A percentile compares a stretch with the other conserved stretches of the same genome.
Conservation (phyloP, 2,888 invertebrate species). For the Julus scanicus region DNA sequence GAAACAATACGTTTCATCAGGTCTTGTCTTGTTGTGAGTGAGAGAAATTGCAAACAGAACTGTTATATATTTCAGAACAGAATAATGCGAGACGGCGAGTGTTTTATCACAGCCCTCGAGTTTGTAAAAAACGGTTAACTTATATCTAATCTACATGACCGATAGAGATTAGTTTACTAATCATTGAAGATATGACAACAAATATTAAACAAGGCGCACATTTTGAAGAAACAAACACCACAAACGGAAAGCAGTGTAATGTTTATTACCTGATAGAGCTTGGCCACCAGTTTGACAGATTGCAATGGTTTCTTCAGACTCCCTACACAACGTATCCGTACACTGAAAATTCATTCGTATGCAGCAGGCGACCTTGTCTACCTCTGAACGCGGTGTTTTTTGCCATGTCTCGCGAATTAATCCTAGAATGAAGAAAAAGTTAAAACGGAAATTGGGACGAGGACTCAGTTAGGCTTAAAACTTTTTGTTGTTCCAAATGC, state of each 20-base stretch:
- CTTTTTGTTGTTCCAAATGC: not conserved
- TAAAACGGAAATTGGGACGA: not conserved
- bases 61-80: too few species aligned
- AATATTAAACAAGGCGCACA: not conserved
- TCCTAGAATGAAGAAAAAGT: not conserved
- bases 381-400: not conserved
- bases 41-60: too few species aligned
- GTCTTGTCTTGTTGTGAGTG: too few species aligned
- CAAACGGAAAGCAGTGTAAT: not conserved
- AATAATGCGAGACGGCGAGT: too few species aligned
- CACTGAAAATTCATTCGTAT: not conserved
- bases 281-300: conserved; percentile 11
- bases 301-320: not conserved
- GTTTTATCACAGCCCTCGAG: too few species aligned
- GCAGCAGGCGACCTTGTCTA: not conserved
- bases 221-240: not conserved
- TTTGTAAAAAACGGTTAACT: too few species aligned
- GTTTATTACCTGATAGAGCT: not conserved
- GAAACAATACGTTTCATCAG: too few species aligned
- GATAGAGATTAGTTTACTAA: too few species aligned
- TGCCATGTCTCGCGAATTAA: not conserved
- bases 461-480: not conserved
- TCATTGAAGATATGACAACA: too few species aligned
- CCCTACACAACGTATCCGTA: not conserved
- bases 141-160: too few species aligned